Base-by-base conservation (phyloP, 2,888 invertebrate species). In the Cryptops parisi region DNA sequence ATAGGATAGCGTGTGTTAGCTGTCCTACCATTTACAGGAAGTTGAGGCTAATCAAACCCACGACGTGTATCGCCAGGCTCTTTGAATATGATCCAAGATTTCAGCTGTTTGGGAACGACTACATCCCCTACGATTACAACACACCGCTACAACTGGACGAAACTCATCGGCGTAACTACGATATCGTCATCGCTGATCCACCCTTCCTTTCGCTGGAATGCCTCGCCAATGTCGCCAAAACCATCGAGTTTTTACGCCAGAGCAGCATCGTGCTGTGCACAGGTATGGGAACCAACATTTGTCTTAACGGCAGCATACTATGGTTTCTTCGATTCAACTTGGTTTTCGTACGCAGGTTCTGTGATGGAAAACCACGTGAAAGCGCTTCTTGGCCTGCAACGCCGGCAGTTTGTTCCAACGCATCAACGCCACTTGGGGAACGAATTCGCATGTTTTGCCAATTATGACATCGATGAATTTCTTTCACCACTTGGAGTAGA, bases 201-300 rank as follows among this genome's bases (percentile, higher is more conserved):
- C 97, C 97, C 0, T 96, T 94, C 70, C 73, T 97, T 2, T 84
- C 91, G 0, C 83, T 88, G 60, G 94, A 94, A 67, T 96, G 96
- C 68, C 15, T 9, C 33, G 15, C 9, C 9, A 6, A 33, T 9
- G 6, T 33, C 33, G 9, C 6, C 9, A 9, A 6, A 9, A 33
- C 33, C 6, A 33, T 33, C 6, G 15, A 33, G 6, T 33, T 9
- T 15, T 33, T 33, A 15, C 6, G 15, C 6, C 6, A 33, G 33
- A 15, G 15, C 33, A 33, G 15, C 6, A 15, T 33, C 33, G 15
- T 33, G 9, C 33, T 33, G 6, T 33, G 33, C 15, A 33, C 33
- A 33, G 33, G 33, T 33, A 33, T 9, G 33, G n/a, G n/a, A n/a
- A n/a, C n/a, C n/a, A n/a, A n/a, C n/a, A n/a, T n/a, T n/a, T n/a